Evolutionary conservation across 2,113 vertebrate genomes (phyloP).

Genomic region (Nyctibius bracteatus): DNA sequence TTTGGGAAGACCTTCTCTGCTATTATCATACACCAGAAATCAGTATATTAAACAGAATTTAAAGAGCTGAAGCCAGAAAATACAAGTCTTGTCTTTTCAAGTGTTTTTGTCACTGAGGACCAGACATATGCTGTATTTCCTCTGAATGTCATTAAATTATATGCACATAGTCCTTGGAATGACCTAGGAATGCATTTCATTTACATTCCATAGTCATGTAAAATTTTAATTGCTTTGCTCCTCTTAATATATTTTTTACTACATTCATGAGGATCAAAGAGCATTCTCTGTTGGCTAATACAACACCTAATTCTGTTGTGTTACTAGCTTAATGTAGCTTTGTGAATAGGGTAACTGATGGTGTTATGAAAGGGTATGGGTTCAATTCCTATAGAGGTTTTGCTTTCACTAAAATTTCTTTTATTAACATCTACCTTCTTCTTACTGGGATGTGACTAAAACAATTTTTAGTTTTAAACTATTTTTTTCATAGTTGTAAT

Average conservation of each 20-base stretch:
- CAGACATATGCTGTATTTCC: background rate
- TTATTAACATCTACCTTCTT: slow-evolving; percentile 33
- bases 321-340: background rate
- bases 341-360: background rate
- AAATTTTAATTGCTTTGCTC: slow-evolving; percentile 56
- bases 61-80: background rate
- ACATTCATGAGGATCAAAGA: slow-evolving; percentile 19
- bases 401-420: slow-evolving; percentile 43
- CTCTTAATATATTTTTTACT: slow-evolving; percentile 62
- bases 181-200: background rate
- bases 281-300: slow-evolving; percentile 46
- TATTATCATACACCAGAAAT: background rate
- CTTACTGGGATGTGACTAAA: slow-evolving; percentile 9
- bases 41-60: background rate
- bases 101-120: background rate
- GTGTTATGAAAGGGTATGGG: slow-evolving; percentile 1
- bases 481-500: slow-evolving; percentile 49
- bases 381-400: slow-evolving; percentile 47
- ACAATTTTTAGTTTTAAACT: slow-evolving; percentile 32
- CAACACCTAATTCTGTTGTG: slow-evolving; percentile 1
- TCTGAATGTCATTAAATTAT: background rate
- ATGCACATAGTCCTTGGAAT: background rate
- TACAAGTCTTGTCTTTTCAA: background rate
- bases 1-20: background rate
- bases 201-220: background rate